These are phyloP conservation scores for Rhopalosiphum maidis DNA, from an alignment of 1,140 invertebrate species.

Conservation along the genomic window DNA sequence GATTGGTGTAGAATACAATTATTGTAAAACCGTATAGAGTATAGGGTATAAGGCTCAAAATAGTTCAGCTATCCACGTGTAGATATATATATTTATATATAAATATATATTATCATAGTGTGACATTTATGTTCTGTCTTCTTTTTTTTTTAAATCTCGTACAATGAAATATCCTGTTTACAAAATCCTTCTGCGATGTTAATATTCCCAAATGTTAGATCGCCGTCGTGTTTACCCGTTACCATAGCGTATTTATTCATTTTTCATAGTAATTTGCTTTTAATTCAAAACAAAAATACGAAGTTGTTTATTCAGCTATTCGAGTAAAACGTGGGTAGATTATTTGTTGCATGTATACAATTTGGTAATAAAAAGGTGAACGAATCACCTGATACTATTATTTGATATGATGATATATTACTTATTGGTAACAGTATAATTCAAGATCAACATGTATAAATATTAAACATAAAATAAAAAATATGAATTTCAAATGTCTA, in stretches of 20 bases:
- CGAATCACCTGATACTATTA: conserved; percentile 37
- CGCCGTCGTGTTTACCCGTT: not conserved
- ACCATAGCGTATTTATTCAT: conserved; percentile 2
- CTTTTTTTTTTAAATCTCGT: conserved; percentile 10
- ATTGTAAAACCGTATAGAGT: not conserved
- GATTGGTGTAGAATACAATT: not conserved
- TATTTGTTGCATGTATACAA: conserved; percentile 21
- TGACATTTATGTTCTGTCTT: not conserved
- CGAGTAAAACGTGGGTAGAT: not conserved
- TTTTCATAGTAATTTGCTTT: not conserved
- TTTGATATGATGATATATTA: conserved; percentile 39
- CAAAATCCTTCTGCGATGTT: not conserved
- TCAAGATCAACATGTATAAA: conserved; percentile 36
- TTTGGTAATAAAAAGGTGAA: conserved; percentile 25
- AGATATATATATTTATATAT: not conserved
- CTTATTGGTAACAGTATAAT: conserved; percentile 5
- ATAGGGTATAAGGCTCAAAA: not conserved
- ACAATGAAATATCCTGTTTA: conserved; percentile 48
- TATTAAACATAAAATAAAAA: not conserved
- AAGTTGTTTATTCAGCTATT: conserved; percentile 29
- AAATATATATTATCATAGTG: not conserved
- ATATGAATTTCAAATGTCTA: conserved; percentile 35
- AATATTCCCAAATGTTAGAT: conserved; percentile 3
- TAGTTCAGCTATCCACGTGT: not conserved
- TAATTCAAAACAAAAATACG: conserved; percentile 31